Base-by-base conservation (phyloP, 2,888 invertebrate genomes). In the Sisyra terminalis region DNA sequence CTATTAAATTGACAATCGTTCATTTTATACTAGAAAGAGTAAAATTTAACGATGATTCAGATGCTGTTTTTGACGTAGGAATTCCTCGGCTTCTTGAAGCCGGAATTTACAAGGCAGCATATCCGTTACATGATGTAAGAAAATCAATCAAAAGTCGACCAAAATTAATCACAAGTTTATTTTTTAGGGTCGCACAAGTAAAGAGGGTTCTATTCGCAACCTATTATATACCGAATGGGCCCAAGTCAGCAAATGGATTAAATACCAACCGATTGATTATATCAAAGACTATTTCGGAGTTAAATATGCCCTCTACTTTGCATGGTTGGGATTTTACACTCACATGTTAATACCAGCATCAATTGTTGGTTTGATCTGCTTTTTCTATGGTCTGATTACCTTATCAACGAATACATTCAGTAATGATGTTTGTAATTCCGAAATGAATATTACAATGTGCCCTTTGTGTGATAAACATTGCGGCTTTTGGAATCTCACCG, bases 241-340 rank as follows among this genome's bases (percentile, higher is more conserved):
- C 2, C 67, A 72, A 39, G 61, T 78, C 45, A 66, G 61, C 39
- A 79, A 78, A 58, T 76, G 77, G 66, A 69, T 75, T 49, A 78
- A 80, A 60, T 71, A 69, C 45, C 85, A 86, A 55, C 85, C 85
- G 2, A 60, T 85, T 45, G 82, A 85, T 57, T 71, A 75, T 48
- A 74, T 86, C 45, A 77, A 79, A 66, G 77, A 80, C 53, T 82
- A 83, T 59, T 82, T 80, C 57, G 82, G 82, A 38, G 74, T 78
- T 2, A 81, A 78, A 63, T 73, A 83, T 50, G 84, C 79, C 1
- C 64, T 87, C 44, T 86, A 87, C 59, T 87, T 85, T 61, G 77
- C 84, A 10, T 87, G 86, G 86, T 65, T 86, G 38, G 86, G 86
- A 31, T 87, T 83, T 63, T 87, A 87, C 57, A 86, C 85, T 1